Evolutionary conservation across 2,113 vertebrate species (phyloP).

Genomic region (Semnornis frantzii): DNA sequence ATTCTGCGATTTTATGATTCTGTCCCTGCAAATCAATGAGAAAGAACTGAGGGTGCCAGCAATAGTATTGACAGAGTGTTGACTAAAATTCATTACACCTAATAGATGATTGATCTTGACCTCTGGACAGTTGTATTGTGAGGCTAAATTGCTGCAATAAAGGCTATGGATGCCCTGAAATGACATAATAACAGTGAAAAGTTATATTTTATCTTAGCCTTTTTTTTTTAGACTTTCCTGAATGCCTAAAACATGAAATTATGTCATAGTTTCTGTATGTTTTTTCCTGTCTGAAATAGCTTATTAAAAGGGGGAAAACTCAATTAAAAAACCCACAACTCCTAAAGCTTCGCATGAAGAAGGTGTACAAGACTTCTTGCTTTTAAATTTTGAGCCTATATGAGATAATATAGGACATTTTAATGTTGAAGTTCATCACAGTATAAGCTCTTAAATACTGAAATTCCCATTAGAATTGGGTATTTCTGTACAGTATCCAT

Average conservation of each 20-base stretch:
- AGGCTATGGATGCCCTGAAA: not conserved
- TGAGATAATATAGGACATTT: not conserved
- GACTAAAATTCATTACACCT: not conserved
- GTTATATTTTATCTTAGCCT: not conserved
- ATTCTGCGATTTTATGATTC: no score
- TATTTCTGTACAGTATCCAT: not conserved
- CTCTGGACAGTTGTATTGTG: not conserved
- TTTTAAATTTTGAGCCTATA: not conserved
- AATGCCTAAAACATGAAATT: not conserved
- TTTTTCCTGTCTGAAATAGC: not conserved
- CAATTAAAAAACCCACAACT: not conserved
- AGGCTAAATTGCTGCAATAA: not conserved
- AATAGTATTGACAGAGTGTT: not conserved
- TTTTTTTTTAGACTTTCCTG: not conserved
- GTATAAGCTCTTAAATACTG: not conserved
- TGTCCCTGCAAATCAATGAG: not conserved
- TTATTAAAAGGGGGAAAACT: not conserved
- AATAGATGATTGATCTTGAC: not conserved
- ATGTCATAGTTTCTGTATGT: not conserved
- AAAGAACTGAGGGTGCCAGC: not conserved
- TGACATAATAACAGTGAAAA: not conserved
- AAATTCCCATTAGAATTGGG: not conserved
- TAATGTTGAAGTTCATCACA: not conserved
- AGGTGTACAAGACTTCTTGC: not conserved
- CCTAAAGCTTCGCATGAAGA: not conserved